Evolutionary conservation across 2,888 invertebrate species (phyloP).

Genomic region (Lepeophtheirus nordmannii): DNA sequence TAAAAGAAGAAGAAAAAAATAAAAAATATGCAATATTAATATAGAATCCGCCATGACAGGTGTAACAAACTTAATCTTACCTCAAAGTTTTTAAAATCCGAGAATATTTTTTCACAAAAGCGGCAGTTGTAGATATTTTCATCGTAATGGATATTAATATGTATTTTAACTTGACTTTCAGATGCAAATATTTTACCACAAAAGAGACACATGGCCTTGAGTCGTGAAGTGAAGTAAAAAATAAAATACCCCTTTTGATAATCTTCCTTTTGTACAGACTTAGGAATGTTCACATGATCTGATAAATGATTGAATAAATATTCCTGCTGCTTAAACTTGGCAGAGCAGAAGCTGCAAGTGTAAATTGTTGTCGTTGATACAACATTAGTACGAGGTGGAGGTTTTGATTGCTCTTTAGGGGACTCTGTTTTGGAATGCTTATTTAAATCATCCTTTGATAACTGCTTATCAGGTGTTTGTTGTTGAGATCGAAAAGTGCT

Average conservation of each 20-base stretch:
- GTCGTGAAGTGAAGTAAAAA: not conserved
- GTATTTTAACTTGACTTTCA: conserved; percentile 15
- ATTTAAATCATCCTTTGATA: too few relatives aligned
- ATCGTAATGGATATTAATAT: conserved; percentile 18
- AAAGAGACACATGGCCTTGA: conserved; percentile 19
- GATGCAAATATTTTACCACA: conserved; percentile 23
- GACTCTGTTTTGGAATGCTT: not conserved
- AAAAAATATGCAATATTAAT: not conserved
- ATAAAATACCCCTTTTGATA: conserved; percentile 14
- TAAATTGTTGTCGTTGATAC: not conserved
- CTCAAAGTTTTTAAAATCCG: conserved; percentile 15
- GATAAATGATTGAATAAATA: conserved; percentile 18
- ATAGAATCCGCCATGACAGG: not conserved
- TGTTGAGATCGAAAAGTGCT: too few relatives aligned
- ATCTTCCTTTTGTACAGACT: not conserved
- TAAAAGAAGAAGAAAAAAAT: not conserved
- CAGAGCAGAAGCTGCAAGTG: conserved; percentile 20
- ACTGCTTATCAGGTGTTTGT: too few relatives aligned
- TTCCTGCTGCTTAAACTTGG: conserved; percentile 4
- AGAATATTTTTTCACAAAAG: conserved; percentile 18
- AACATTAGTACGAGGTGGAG: not conserved
- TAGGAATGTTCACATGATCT: conserved; percentile 14
- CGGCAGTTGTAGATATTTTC: conserved; percentile 21
- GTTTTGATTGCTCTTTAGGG: not conserved
- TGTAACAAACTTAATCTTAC: not conserved